phyloP scores from a whole-genome alignment of 1,140 invertebrate genomes.

The Drosophila takahashii region DNA sequence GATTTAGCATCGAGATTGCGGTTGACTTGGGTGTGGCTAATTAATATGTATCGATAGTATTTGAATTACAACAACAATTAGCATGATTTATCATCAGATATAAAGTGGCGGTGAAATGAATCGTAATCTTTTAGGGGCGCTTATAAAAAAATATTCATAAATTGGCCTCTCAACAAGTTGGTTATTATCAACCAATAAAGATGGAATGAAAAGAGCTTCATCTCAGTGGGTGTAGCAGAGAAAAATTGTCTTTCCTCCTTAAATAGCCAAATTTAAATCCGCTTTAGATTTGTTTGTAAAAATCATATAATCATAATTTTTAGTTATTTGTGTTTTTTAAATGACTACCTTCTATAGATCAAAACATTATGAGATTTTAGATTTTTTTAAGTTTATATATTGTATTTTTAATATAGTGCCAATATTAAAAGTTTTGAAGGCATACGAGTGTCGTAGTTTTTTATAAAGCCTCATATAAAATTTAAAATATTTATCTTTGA shows the following conservation, averaged over 20 bases:
- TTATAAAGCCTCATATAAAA: not conserved
- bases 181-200: conserved; percentile 27
- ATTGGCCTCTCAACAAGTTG: conserved; percentile 63
- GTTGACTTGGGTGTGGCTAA: conserved; percentile 70
- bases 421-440: too few species aligned
- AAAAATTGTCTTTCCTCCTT: too few species aligned
- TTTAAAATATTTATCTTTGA: too few species aligned
- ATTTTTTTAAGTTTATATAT: too few species aligned
- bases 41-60: conserved; percentile 79
- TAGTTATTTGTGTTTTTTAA: too few species aligned
- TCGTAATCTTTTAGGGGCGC: conserved; percentile 34
- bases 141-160: conserved; percentile 59
- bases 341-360: too few species aligned
- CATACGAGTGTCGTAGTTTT: too few species aligned
- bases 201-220: not conserved
- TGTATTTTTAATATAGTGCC: too few species aligned
- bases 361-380: too few species aligned
- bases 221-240: not conserved
- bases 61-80: conserved; percentile 81
- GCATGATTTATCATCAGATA: conserved; percentile 72
- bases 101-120: conserved; percentile 57
- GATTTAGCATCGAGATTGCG: conserved; percentile 24
- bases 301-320: too few species aligned
- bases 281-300: too few species aligned
- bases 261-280: too few species aligned